Conservation (phyloP, 2,888 invertebrate genomes). For the Agriotes lineatus region DNA sequence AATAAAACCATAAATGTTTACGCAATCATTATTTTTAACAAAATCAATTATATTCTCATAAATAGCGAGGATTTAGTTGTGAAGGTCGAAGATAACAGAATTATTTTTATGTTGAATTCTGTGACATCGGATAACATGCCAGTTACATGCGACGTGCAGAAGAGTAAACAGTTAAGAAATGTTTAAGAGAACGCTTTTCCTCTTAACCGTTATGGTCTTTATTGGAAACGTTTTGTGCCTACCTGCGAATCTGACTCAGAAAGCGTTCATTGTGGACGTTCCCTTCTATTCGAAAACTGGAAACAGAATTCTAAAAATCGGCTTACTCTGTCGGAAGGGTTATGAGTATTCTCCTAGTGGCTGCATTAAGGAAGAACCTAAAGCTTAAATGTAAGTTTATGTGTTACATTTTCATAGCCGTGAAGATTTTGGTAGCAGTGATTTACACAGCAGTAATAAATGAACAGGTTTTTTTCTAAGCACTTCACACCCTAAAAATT, state of each 20-base stretch:
- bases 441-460: too few species aligned
- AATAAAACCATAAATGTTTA: too few species aligned
- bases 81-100: too few species aligned
- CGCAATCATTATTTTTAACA: too few species aligned
- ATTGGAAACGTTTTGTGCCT: background rate
- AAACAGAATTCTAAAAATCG: conserved; percentile 10
- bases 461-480: too few species aligned
- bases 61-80: too few species aligned
- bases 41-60: too few species aligned
- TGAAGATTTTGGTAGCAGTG: too few species aligned
- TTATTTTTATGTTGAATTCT: too few species aligned
- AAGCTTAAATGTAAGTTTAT: background rate
- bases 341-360: conserved; percentile 8
- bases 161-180: background rate
- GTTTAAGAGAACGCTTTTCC: background rate
- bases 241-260: background rate
- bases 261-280: background rate
- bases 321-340: conserved; percentile 4
- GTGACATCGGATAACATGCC: background rate
- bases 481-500: too few species aligned
- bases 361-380: conserved; percentile 17
- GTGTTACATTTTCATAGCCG: background rate
- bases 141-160: too few species aligned
- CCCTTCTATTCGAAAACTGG: background rate
- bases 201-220: background rate